Evolutionary conservation across 2,888 invertebrate genomes (phyloP).

Genomic region (Brachynemurus nebulosus): DNA sequence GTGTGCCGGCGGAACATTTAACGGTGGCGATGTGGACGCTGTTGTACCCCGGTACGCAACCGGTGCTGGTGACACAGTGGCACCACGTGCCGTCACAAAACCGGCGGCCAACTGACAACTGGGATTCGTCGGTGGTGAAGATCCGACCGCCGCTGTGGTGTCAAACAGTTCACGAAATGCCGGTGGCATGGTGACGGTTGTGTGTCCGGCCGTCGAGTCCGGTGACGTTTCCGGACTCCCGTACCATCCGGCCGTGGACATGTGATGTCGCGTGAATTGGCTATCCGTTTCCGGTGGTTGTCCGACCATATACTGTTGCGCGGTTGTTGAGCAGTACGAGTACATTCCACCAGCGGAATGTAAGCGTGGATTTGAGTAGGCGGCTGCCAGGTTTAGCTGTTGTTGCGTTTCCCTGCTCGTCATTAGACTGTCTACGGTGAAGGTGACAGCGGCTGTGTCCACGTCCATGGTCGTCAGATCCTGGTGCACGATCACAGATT

Average conservation of each 20-base stretch:
- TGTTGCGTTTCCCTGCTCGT: slow-evolving; percentile 28
- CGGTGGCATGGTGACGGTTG: slow-evolving; percentile 23
- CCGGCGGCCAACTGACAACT: slow-evolving; percentile 32
- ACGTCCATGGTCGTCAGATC: slow-evolving; percentile 26
- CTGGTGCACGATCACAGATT: slow-evolving; percentile 29
- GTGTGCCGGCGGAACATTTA: slow-evolving; percentile 26
- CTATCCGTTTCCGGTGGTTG: slow-evolving; percentile 24
- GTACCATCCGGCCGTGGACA: slow-evolving; percentile 37
- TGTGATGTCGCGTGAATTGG: slow-evolving; percentile 16
- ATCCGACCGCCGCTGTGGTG: slow-evolving; percentile 26
- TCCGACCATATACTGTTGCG: slow-evolving; percentile 34
- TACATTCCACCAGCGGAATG: slow-evolving; percentile 38
- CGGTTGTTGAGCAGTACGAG: slow-evolving; percentile 32
- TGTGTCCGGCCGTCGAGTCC: slow-evolving; percentile 20
- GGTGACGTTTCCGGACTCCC: slow-evolving; percentile 37
- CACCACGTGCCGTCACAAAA: slow-evolving; percentile 4
- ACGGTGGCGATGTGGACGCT: slow-evolving; percentile 25
- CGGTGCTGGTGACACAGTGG: neutral
- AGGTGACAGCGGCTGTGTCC: slow-evolving; percentile 32
- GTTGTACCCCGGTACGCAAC: slow-evolving; percentile 26
- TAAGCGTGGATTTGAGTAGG: slow-evolving; percentile 23
- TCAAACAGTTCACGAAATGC: slow-evolving; percentile 23
- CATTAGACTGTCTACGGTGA: slow-evolving; percentile 49
- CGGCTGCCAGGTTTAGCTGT: slow-evolving; percentile 8
- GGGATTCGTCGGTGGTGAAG: slow-evolving; percentile 29